Conservation (phyloP, 2,888 invertebrate species). For the Branchipolynoe longqiensis region DNA sequence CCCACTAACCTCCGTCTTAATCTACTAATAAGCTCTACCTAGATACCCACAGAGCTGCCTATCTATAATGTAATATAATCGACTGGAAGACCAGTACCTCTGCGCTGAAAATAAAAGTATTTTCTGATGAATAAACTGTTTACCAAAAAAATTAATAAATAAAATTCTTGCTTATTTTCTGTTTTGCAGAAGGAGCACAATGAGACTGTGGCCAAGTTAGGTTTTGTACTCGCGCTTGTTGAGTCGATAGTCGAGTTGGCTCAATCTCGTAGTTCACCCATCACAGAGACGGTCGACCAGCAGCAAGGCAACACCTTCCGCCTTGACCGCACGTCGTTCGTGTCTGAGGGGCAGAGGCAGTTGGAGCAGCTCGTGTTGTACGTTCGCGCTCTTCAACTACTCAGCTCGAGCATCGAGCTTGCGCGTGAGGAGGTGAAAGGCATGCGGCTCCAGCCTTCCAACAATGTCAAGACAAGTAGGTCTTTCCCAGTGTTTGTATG, state of each 20-base stretch:
- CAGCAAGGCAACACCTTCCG: constrained; percentile 58
- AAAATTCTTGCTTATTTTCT: not conserved
- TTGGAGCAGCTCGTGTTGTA: constrained; percentile 93
- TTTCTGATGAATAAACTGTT: no score
- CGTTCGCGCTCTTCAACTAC: constrained; percentile 94
- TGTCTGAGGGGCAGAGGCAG: constrained; percentile 67
- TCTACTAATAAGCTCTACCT: no score
- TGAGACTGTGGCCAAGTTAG: constrained; percentile 94
- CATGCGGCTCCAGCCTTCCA: constrained; percentile 93
- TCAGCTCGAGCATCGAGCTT: constrained; percentile 93
- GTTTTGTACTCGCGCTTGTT: constrained; percentile 96
- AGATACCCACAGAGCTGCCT: no score
- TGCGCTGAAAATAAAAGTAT: no score
- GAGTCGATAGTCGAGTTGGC: constrained; percentile 93
- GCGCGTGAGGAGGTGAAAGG: constrained; percentile 92
- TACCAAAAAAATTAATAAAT: no score
- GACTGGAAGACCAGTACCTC: no score
- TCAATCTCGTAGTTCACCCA: constrained; percentile 82
- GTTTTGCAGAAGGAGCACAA: constrained; percentile 65
- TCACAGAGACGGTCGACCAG: constrained; percentile 76
- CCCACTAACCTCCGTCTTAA: no score
- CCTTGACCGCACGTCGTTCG: constrained; percentile 60
- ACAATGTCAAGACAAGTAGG: constrained; percentile 93
- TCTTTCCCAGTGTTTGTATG: no score
- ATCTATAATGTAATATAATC: no score